Conservation (phyloP, 2,113 vertebrate genomes). For the Tor tambroides region DNA sequence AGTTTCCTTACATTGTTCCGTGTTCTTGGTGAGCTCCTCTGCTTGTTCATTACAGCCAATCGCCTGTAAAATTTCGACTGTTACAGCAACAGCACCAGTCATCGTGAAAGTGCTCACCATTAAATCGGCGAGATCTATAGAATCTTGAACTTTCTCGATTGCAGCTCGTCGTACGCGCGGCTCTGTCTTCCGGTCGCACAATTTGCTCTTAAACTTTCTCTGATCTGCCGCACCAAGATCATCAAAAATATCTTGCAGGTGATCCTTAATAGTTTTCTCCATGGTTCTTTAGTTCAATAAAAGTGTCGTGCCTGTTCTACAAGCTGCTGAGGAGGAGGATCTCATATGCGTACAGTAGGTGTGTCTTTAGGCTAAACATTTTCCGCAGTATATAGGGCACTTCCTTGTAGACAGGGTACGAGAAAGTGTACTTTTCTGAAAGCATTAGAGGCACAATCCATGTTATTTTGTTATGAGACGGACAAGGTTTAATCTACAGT, state of each 20-base stretch:
- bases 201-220: background rate
- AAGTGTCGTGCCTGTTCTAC: background rate
- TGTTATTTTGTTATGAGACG: background rate
- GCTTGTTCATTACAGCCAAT: background rate
- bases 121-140: background rate
- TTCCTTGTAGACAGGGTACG: background rate
- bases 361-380: background rate
- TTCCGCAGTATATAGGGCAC: background rate
- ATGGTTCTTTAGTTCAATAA: conserved; percentile 44
- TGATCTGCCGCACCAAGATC: accelerated
- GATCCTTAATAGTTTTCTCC: background rate
- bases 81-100: accelerated
- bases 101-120: conserved; percentile 54
- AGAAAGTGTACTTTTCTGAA: background rate
- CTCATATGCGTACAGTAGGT: background rate
- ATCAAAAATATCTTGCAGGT: background rate
- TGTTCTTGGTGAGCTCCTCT: background rate
- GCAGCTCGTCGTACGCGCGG: background rate
- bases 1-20: background rate
- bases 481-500: background rate
- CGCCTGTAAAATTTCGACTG: background rate
- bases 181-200: conserved; percentile 44
- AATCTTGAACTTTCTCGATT: background rate
- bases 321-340: no score
- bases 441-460: background rate